These are phyloP conservation scores for Slavum lentiscoides DNA, from an alignment of 2,888 invertebrate species.

Conservation along the genomic window DNA sequence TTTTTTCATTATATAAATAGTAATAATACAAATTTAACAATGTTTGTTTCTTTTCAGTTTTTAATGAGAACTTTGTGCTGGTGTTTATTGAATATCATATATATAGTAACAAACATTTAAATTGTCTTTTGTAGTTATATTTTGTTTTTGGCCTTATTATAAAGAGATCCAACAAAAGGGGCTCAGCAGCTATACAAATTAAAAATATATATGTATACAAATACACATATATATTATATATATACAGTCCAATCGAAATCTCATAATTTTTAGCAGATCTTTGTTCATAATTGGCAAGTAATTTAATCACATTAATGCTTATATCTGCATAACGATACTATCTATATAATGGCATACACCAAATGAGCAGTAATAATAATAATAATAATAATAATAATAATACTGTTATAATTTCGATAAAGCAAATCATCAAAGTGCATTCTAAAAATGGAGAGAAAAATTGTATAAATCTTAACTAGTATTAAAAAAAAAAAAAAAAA, in stretches of 20 bases:
- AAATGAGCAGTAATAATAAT: conserved; percentile 23
- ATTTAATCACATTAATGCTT: conserved; percentile 46
- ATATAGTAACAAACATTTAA: conserved; percentile 28
- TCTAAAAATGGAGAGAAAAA: background rate
- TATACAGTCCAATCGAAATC: conserved; percentile 42
- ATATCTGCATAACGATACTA: conserved; percentile 10
- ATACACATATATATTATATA: background rate
- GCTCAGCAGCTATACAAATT: conserved; percentile 46
- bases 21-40: conserved; percentile 28
- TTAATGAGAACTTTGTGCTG: conserved; percentile 39
- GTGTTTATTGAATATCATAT: conserved; percentile 38
- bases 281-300: conserved; percentile 41
- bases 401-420: conserved; percentile 34
- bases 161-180: conserved; percentile 52
- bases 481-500: conserved; percentile 3
- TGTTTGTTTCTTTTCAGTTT: conserved; percentile 23
- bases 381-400: conserved; percentile 24
- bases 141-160: conserved; percentile 30
- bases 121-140: conserved; percentile 26
- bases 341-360: conserved; percentile 21
- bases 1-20: conserved; percentile 22
- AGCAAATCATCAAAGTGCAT: conserved; percentile 35
- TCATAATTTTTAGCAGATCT: conserved; percentile 43
- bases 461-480: conserved; percentile 3
- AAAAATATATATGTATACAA: conserved; percentile 10